Conservation (phyloP, 2,113 vertebrate species). For the Perca fluviatilis region DNA sequence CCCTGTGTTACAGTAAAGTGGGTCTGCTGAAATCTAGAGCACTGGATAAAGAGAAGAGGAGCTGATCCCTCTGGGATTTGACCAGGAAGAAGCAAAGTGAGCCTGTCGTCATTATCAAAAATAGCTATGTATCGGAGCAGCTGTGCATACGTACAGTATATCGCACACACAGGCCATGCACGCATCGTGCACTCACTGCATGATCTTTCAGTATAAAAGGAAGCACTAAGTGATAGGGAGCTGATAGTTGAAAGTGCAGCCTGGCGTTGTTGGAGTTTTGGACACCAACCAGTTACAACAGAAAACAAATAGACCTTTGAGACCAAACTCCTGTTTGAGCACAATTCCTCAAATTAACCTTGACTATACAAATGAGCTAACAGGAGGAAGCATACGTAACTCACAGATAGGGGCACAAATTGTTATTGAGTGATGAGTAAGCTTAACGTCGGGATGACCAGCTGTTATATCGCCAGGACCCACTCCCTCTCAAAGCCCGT, state of each 20-base stretch:
- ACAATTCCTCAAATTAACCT: neutral
- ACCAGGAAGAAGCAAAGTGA: conserved; percentile 53
- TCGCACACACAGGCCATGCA: neutral
- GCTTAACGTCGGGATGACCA: neutral
- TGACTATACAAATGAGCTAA: neutral
- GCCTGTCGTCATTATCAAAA: conserved; percentile 69
- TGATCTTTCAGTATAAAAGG: neutral
- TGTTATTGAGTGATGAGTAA: conserved; percentile 9
- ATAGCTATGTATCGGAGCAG: conserved; percentile 64
- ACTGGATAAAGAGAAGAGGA: conserved; percentile 58
- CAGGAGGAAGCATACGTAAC: neutral
- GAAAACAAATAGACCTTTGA: neutral
- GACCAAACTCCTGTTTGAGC: neutral
- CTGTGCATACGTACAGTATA: conserved; percentile 8
- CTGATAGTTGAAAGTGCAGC: conserved; percentile 3
- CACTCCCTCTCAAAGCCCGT: neutral
- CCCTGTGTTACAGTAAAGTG: conserved; percentile 18
- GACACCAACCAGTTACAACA: neutral
- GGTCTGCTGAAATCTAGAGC: conserved; percentile 55
- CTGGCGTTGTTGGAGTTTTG: neutral
- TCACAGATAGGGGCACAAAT: neutral
- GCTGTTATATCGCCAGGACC: conserved; percentile 21
- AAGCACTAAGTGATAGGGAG: conserved; percentile 7
- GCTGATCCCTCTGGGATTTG: conserved; percentile 63
- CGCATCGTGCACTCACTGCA: neutral